A percentile compares a stretch with the other conserved stretches of the same genome.
Conservation (phyloP, 2,888 invertebrate genomes). For the Philhelius pedissequus region DNA sequence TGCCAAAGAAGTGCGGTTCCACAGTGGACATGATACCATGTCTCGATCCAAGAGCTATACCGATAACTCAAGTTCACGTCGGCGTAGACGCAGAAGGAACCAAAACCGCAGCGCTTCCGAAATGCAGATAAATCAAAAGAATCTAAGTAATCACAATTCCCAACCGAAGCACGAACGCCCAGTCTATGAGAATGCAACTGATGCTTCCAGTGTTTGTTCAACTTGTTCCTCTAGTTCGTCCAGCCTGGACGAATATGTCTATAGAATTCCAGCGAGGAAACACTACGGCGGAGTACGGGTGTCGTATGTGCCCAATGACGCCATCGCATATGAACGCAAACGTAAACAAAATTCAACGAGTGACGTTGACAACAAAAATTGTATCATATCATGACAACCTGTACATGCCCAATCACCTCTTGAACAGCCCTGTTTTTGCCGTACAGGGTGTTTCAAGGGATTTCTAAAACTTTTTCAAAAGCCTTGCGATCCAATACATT, state of each 20-base stretch:
- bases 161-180: conserved; percentile 73
- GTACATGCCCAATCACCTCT: conserved; percentile 73
- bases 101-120: conserved; percentile 77
- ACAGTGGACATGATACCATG: conserved; percentile 78
- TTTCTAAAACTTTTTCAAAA: conserved; percentile 49
- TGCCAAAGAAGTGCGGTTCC: conserved; percentile 77
- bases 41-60: conserved; percentile 81
- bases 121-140: conserved; percentile 78
- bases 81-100: conserved; percentile 75
- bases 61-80: conserved; percentile 78
- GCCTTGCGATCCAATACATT: conserved; percentile 43
- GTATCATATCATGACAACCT: conserved; percentile 88
- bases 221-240: conserved; percentile 94
- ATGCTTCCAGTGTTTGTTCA: conserved; percentile 90
- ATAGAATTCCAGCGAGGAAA: conserved; percentile 89
- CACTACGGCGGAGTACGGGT: conserved; percentile 94
- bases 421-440: conserved; percentile 48
- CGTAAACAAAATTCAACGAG: conserved; percentile 79
- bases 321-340: conserved; percentile 88
- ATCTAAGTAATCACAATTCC: conserved; percentile 75
- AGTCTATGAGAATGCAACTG: conserved; percentile 80
- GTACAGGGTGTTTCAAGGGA: conserved; percentile 56
- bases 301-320: conserved; percentile 95
- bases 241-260: conserved; percentile 92
- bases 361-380: conserved; percentile 85